These are phyloP conservation scores for Coboldia fuscipes DNA, from an alignment of 1,140 invertebrate species.

Conservation along the genomic window DNA sequence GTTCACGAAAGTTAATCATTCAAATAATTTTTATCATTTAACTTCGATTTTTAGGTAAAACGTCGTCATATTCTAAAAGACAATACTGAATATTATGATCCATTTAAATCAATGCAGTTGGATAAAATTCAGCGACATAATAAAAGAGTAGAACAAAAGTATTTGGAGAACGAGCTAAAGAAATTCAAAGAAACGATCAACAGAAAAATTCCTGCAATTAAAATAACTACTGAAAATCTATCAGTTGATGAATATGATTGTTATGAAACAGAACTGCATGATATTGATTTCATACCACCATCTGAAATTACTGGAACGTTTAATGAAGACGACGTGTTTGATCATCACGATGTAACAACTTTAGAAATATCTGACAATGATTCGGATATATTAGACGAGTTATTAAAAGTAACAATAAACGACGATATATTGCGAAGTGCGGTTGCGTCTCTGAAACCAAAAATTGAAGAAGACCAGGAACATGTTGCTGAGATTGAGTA, in stretches of 20 bases:
- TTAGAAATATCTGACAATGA: background rate
- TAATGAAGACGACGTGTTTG: background rate
- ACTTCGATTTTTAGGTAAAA: constrained; percentile 9
- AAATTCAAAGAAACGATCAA: constrained; percentile 9
- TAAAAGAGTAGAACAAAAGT: constrained; percentile 15
- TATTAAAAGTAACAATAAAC: background rate
- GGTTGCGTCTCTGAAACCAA: background rate
- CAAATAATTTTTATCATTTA: background rate
- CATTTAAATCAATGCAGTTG: constrained; percentile 5
- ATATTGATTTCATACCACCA: background rate
- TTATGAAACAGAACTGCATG: background rate
- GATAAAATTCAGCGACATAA: constrained; percentile 12
- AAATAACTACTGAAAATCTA: background rate
- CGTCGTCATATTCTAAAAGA: constrained; percentile 10
- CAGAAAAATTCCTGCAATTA: background rate
- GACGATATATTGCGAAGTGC: background rate
- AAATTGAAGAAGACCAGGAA: too few species aligned
- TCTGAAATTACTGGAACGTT: too few species aligned
- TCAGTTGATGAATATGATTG: background rate
- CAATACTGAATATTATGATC: constrained; percentile 2
- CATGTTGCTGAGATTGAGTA: too few species aligned
- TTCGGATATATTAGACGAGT: constrained; percentile 4
- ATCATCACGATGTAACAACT: background rate
- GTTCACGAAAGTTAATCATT: background rate
- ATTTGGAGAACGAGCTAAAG: constrained; percentile 13